Evolutionary conservation across 2,888 invertebrate genomes (phyloP).

Genomic region (Frankliniella intonsa): DNA sequence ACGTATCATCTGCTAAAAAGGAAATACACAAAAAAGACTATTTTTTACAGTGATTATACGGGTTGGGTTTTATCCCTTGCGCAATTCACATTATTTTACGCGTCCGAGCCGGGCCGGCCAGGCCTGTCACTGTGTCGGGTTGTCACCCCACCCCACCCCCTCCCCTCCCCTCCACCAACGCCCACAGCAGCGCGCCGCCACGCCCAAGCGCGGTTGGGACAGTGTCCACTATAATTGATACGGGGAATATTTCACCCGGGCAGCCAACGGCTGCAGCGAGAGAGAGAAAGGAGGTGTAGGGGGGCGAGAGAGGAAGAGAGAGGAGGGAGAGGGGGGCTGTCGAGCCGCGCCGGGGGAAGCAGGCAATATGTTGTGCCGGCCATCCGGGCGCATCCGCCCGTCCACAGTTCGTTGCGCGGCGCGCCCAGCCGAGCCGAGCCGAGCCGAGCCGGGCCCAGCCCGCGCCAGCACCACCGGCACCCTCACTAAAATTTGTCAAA

Average conservation of each 20-base stretch:
- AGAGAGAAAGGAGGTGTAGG: neutral
- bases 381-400: conserved; percentile 23
- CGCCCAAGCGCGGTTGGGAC: neutral
- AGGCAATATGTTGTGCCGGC: conserved; percentile 22
- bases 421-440: neutral
- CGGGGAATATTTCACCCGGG: conserved; percentile 20
- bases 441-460: neutral
- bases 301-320: neutral
- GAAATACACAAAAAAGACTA: no score
- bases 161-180: neutral
- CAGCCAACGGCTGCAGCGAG: conserved; percentile 5
- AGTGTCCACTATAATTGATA: conserved; percentile 27
- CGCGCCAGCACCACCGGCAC: neutral
- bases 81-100: no score
- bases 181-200: neutral
- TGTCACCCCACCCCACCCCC: neutral
- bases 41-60: no score
- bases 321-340: neutral
- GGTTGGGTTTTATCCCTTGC: no score
- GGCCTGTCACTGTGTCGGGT: no score
- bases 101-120: no score
- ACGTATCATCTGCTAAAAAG: no score
- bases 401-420: conserved; percentile 22
- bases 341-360: neutral
- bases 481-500: conserved; percentile 23